A percentile compares a stretch with the other conserved stretches of the same genome.
These are phyloP conservation scores for Pagetopsis macropterus DNA, from an alignment of 2,797 vertebrate genomes.

Conservation along the genomic window DNA sequence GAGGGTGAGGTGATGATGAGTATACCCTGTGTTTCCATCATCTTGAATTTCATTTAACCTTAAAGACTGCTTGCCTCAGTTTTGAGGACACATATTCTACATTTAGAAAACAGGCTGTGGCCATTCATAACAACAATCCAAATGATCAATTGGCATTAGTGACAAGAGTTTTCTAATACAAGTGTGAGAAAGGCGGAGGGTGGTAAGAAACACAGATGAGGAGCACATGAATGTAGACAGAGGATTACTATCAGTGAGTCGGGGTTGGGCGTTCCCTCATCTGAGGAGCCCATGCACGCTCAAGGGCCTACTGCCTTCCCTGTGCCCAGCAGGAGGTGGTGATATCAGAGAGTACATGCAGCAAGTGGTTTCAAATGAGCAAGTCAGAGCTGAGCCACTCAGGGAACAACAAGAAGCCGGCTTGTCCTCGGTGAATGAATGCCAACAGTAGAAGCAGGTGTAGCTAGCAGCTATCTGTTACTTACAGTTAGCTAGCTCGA, in stretches of 20 bases:
- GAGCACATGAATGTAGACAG: not conserved
- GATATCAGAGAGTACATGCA: not conserved
- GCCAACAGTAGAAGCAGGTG: constrained; percentile 52
- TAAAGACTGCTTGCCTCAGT: not conserved
- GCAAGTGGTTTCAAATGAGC: constrained; percentile 7
- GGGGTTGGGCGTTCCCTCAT: constrained; percentile 57
- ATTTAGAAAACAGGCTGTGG: not conserved
- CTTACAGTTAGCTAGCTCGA: constrained; percentile 11
- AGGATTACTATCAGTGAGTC: constrained; percentile 2
- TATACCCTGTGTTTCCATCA: not conserved
- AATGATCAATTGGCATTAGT: not conserved
- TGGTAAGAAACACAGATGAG: not conserved
- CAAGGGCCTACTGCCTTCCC: not conserved
- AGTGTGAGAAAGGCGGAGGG: not conserved
- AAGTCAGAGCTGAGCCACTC: constrained; percentile 17
- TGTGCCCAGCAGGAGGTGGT: not conserved
- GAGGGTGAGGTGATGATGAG: constrained; percentile 4
- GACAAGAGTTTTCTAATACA: not conserved
- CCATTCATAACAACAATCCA: not conserved
- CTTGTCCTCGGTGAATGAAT: constrained; percentile 47
- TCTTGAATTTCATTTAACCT: not conserved
- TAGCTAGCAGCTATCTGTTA: constrained; percentile 48
- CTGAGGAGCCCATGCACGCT: not conserved
- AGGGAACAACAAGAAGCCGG: constrained; percentile 39
- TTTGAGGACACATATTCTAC: not conserved